phyloP scores from a whole-genome alignment of 2,888 invertebrate species.

The Thelaira solivaga region DNA sequence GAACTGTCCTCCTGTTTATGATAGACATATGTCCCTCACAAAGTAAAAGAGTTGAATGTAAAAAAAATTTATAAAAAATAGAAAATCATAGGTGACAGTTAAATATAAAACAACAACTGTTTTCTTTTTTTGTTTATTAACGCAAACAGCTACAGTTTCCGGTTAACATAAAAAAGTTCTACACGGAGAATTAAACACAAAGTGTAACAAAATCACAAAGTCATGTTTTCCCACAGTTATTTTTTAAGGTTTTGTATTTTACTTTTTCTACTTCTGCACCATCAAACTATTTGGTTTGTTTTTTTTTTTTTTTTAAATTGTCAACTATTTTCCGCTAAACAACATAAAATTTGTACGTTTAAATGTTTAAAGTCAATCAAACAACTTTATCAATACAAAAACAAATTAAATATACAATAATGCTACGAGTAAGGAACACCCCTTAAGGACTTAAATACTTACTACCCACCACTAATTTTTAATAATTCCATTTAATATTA shows the following conservation, averaged over 20 bases:
- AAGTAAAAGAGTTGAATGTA: slow-evolving; percentile 45
- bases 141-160: slow-evolving; percentile 57
- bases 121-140: slow-evolving; percentile 47
- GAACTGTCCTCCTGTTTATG: slow-evolving; percentile 42
- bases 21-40: slow-evolving; percentile 57
- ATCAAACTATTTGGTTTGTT: slow-evolving; percentile 45
- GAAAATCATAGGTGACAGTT: slow-evolving; percentile 54
- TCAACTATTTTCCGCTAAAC: slow-evolving; percentile 73
- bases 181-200: slow-evolving; percentile 10
- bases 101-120: slow-evolving; percentile 30
- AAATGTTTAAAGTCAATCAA: slow-evolving; percentile 63
- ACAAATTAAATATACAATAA: slow-evolving; percentile 42
- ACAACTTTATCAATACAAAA: slow-evolving; percentile 51
- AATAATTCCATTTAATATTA: slow-evolving; percentile 10
- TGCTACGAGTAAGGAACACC: too few species aligned
- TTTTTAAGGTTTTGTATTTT: slow-evolving; percentile 19
- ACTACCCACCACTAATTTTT: slow-evolving; percentile 16
- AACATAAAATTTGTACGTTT: slow-evolving; percentile 69
- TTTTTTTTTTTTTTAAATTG: slow-evolving; percentile 58
- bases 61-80: slow-evolving; percentile 13
- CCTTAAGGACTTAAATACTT: slow-evolving; percentile 16
- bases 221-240: slow-evolving; percentile 72
- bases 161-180: slow-evolving; percentile 52
- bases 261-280: slow-evolving; percentile 30
- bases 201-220: slow-evolving; percentile 69